Evolutionary conservation across 2,888 invertebrate genomes (phyloP).

Genomic region (Mythimna impura): DNA sequence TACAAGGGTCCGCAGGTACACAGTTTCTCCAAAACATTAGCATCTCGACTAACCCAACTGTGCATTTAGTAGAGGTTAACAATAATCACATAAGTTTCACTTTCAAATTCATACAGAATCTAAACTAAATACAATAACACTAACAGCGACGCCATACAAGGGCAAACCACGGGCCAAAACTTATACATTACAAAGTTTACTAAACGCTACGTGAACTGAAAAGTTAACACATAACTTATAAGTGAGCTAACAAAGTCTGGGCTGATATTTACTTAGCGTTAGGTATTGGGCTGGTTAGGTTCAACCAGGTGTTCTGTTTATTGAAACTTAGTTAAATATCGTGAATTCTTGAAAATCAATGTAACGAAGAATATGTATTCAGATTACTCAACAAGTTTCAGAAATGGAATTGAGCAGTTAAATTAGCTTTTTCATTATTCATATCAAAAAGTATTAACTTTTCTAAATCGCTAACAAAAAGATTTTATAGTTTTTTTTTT

Average conservation of each 20-base stretch:
- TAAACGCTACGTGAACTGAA: conserved; percentile 1
- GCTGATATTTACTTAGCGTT: conserved; percentile 11
- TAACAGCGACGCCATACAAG: conserved; percentile 13
- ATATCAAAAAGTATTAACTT: no score
- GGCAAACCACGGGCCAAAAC: conserved; percentile 9
- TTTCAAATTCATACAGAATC: background rate
- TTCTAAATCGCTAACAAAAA: no score
- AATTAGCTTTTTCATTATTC: no score
- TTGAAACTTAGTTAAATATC: background rate
- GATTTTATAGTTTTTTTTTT: no score
- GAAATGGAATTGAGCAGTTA: no score
- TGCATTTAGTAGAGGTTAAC: no score
- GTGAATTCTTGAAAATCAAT: background rate
- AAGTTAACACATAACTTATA: conserved; percentile 32
- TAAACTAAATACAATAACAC: background rate
- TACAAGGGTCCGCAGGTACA: no score
- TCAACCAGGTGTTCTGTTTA: conserved; percentile 11
- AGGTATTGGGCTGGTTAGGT: background rate
- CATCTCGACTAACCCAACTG: no score
- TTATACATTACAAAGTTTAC: conserved; percentile 18
- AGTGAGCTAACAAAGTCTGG: background rate
- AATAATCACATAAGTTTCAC: background rate
- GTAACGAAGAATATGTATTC: no score
- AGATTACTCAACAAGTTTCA: no score
- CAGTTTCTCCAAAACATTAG: no score